A percentile compares a stretch with the other conserved stretches of the same genome.
Evolutionary conservation across 2,888 invertebrate genomes (phyloP).

Genomic region (Odontomyia ornata): DNA sequence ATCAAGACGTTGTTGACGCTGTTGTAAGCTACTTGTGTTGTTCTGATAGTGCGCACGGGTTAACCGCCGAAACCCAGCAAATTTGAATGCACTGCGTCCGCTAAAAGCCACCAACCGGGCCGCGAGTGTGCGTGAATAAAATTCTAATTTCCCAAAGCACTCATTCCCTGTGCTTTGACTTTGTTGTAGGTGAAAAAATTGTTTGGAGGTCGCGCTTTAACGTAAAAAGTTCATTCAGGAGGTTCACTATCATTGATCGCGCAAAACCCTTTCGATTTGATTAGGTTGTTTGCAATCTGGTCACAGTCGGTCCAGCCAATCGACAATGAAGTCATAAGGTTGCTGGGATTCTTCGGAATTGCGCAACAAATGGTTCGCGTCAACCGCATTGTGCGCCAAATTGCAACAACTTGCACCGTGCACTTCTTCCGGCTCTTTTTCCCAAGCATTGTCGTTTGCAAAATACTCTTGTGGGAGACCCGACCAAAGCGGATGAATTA

Average conservation of each 20-base stretch:
- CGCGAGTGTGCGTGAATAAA: conserved; percentile 28
- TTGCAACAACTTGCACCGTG: neutral
- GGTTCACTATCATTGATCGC: conserved; percentile 21
- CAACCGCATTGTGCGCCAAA: neutral
- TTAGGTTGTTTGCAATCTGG: neutral
- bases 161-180: too few relatives aligned
- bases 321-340: neutral
- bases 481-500: neutral
- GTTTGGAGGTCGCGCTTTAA: neutral
- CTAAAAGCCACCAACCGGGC: neutral
- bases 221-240: neutral
- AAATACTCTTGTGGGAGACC: neutral
- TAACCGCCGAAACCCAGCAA: neutral
- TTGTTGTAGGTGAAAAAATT: conserved; percentile 6
- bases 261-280: conserved; percentile 13
- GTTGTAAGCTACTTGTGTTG: neutral
- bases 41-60: neutral
- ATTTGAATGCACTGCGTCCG: conserved; percentile 28
- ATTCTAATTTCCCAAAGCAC: conserved; percentile 14
- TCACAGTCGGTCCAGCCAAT: neutral
- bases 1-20: conserved; percentile 22
- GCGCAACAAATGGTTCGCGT: neutral
- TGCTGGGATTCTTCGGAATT: neutral
- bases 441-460: neutral
- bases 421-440: neutral